A percentile compares a stretch with the other conserved stretches of the same genome.
Evolutionary conservation across 2,797 vertebrate species (phyloP).

Genomic region (Syngnathus rostellatus): DNA sequence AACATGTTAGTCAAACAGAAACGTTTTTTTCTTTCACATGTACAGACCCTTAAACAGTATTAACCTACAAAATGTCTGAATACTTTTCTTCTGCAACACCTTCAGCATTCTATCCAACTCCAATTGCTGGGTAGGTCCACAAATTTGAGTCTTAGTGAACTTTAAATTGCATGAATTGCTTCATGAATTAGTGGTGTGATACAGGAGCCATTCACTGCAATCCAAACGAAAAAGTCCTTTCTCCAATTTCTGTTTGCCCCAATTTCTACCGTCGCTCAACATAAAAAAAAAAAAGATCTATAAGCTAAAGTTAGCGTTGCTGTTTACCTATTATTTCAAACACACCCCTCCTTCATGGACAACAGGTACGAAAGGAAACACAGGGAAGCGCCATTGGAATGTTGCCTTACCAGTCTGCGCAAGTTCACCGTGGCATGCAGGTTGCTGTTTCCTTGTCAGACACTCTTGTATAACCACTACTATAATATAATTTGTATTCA

Average conservation of each 20-base stretch:
- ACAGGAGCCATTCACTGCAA: neutral
- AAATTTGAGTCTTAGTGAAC: neutral
- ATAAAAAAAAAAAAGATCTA: too few species aligned
- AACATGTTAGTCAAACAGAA: neutral
- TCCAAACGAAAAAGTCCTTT: neutral
- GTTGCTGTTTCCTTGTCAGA: neutral
- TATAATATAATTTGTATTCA: neutral
- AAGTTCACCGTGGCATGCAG: neutral
- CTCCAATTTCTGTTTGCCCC: too few species aligned
- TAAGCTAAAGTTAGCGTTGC: too few species aligned
- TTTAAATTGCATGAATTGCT: neutral
- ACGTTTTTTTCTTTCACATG: neutral
- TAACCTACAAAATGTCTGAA: neutral
- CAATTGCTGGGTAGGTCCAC: neutral
- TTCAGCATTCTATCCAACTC: neutral
- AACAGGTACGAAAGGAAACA: neutral
- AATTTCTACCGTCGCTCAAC: too few species aligned
- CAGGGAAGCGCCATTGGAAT: neutral
- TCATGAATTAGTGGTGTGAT: neutral
- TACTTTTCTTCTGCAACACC: neutral
- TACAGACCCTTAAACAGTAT: neutral
- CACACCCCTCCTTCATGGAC: neutral
- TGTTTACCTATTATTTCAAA: too few species aligned
- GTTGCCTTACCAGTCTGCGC: neutral
- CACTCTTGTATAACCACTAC: neutral